Evolutionary conservation across 2,797 vertebrate genomes (phyloP).

Genomic region (Hipposideros larvatus): DNA sequence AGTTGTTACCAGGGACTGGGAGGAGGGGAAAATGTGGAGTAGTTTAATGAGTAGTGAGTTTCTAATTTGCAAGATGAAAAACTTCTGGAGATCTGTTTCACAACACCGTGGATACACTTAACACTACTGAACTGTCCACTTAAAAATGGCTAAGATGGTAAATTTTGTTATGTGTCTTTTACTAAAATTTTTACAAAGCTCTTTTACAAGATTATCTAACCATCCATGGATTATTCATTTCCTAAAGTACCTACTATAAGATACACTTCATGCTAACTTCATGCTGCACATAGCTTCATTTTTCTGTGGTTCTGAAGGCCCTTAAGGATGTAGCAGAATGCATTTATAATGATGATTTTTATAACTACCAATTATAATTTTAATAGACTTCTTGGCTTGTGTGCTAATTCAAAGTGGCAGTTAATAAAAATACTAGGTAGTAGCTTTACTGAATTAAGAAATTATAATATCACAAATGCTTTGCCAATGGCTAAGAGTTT

Average conservation of each 20-base stretch:
- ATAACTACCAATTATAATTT: constrained; percentile 1
- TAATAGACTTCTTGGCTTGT: constrained; percentile 29
- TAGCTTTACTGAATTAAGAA: constrained; percentile 62
- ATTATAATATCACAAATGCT: constrained; percentile 27
- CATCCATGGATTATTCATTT: constrained; percentile 3
- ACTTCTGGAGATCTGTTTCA: neutral
- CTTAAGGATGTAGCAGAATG: neutral
- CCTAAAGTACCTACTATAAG: neutral
- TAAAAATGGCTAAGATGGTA: neutral
- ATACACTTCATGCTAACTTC: constrained; percentile 27
- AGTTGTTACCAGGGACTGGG: neutral
- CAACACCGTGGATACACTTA: neutral
- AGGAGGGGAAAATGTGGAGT: neutral
- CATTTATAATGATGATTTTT: neutral
- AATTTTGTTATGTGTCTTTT: neutral
- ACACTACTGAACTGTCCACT: neutral
- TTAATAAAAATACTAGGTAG: constrained; percentile 66
- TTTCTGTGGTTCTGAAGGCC: constrained; percentile 50
- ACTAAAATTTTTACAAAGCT: neutral
- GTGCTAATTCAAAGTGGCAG: constrained; percentile 43
- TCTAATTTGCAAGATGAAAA: neutral
- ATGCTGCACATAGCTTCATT: neutral
- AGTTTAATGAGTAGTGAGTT: neutral
- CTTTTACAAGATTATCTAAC: constrained; percentile 18
- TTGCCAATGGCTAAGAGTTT: neutral